phyloP scores from a whole-genome alignment of 1,140 invertebrate species.

The Drosophila hydei region DNA sequence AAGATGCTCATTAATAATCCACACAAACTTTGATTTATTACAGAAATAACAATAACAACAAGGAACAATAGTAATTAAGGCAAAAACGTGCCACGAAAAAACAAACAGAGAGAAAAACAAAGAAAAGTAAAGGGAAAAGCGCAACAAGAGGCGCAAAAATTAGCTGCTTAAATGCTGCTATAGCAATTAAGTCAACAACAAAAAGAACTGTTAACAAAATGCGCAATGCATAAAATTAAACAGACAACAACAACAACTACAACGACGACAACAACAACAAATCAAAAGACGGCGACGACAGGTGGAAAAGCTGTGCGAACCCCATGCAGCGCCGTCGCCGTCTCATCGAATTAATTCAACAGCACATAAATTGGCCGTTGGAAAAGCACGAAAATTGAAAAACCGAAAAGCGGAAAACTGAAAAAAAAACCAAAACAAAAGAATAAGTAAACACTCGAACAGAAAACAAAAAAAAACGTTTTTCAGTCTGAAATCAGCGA shows the following conservation, averaged over 20 bases:
- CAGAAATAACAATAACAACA: no score
- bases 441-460: slow-evolving; percentile 1
- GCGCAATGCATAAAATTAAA: slow-evolving; percentile 68
- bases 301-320: slow-evolving; percentile 47
- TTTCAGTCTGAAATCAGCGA: slow-evolving; percentile 34
- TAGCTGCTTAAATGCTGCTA: slow-evolving; percentile 57
- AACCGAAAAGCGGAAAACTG: slow-evolving; percentile 16
- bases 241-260: slow-evolving; percentile 39
- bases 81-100: no score
- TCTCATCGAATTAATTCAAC: slow-evolving; percentile 59
- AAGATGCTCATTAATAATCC: no score
- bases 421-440: slow-evolving; percentile 33
- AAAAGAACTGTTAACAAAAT: slow-evolving; percentile 73
- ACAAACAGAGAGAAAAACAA: neutral
- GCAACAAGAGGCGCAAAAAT: slow-evolving; percentile 31
- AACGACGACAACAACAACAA: slow-evolving; percentile 26
- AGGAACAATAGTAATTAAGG: neutral
- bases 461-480: slow-evolving; percentile 1
- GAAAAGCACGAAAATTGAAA: slow-evolving; percentile 21
- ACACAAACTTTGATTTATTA: no score
- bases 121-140: slow-evolving; percentile 12
- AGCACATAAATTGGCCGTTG: slow-evolving; percentile 17
- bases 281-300: slow-evolving; percentile 58
- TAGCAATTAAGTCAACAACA: slow-evolving; percentile 64
- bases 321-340: slow-evolving; percentile 39